Percentiles rank a stretch among this genome's conserved stretches.
Conservation (phyloP, 2,797 vertebrate genomes). For the Pipistrellus nathusii region DNA sequence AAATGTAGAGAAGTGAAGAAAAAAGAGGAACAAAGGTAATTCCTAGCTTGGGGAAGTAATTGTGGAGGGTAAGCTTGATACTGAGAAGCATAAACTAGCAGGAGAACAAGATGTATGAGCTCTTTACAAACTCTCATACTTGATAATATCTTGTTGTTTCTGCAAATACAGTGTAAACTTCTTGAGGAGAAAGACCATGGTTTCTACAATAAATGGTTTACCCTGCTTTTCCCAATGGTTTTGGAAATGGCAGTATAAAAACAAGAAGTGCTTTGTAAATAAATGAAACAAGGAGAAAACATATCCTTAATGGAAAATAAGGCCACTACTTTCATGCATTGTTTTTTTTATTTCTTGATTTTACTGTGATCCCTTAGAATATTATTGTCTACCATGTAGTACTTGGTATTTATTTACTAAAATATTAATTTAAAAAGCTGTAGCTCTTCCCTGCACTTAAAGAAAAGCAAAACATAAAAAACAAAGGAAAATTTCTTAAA, state of each 20-base stretch:
- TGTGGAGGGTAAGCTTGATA: background rate
- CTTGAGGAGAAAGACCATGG: background rate
- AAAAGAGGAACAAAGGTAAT: background rate
- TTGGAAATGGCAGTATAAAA: background rate
- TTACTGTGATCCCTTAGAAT: background rate
- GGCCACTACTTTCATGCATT: background rate
- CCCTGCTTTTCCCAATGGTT: background rate
- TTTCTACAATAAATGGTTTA: background rate
- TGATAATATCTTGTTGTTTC: background rate
- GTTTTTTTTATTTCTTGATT: background rate
- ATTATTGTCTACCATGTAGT: background rate
- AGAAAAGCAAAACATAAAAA: background rate
- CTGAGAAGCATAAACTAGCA: background rate
- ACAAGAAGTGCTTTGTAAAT: background rate
- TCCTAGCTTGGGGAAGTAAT: background rate
- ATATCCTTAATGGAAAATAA: background rate
- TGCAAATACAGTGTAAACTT: background rate
- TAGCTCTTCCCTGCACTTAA: background rate
- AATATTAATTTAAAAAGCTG: background rate
- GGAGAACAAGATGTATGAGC: background rate
- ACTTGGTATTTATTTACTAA: background rate
- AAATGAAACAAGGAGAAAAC: background rate
- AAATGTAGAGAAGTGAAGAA: background rate
- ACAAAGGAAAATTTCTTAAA: background rate
- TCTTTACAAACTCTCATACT: background rate